Conservation (phyloP, 2,113 vertebrate genomes). For the Paracanthobrama guichenoti region DNA sequence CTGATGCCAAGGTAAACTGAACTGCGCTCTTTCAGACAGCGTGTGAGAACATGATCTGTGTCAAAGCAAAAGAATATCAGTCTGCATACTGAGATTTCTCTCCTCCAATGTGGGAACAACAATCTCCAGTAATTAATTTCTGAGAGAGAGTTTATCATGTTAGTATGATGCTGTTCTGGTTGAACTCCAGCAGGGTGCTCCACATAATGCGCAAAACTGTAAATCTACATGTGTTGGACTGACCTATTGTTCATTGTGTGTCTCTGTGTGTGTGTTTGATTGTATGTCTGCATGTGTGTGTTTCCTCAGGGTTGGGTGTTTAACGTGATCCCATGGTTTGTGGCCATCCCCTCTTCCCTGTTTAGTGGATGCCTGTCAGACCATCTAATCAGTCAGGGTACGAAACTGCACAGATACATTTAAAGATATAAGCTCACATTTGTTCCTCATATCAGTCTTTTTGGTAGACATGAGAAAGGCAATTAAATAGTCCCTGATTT, state of each 20-base stretch:
- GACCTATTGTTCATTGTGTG: background rate
- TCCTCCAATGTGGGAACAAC: background rate
- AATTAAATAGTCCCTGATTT: background rate
- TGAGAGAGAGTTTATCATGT: background rate
- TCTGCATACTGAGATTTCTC: background rate
- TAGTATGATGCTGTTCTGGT: background rate
- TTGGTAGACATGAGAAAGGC: background rate
- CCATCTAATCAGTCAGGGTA: constrained; percentile 89
- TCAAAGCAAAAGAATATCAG: constrained; percentile 1
- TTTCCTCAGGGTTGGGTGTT: constrained; percentile 91
- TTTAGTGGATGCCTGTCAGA: constrained; percentile 92
- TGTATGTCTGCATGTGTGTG: constrained; percentile 43
- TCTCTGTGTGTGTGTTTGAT: background rate
- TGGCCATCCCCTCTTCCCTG: constrained; percentile 87
- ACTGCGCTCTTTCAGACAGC: background rate
- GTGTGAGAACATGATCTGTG: background rate
- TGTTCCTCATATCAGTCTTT: background rate
- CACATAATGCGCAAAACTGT: background rate
- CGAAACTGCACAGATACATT: background rate
- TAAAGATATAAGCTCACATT: background rate
- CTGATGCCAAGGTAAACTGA: constrained; percentile 86
- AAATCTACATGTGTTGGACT: background rate
- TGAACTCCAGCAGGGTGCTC: constrained; percentile 32
- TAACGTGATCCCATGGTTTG: constrained; percentile 94
- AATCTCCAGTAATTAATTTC: background rate